Percentiles rank a stretch among this genome's conserved stretches.
These are phyloP conservation scores for Pseudorhombus dupliciocellatus DNA, from an alignment of 2,113 vertebrate genomes.

Conservation along the genomic window DNA sequence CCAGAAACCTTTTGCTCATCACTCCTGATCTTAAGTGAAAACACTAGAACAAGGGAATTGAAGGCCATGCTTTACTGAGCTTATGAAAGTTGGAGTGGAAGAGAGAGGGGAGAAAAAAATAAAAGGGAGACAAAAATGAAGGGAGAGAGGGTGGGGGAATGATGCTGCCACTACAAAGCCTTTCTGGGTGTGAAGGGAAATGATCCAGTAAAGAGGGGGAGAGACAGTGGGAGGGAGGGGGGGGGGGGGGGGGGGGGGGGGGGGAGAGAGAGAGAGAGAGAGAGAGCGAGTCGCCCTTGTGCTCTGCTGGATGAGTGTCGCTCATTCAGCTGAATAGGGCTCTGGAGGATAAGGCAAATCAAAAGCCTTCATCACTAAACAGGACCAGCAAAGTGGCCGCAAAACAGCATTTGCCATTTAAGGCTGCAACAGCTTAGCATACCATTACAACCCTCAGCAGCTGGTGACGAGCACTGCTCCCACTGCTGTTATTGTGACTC, in stretches of 20 bases:
- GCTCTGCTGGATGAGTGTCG: conserved; percentile 76
- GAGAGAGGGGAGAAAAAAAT: conserved; percentile 42
- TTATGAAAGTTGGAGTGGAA: conserved; percentile 89
- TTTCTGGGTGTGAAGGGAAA: conserved; percentile 79
- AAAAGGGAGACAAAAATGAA: conserved; percentile 49
- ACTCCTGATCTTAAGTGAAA: conserved; percentile 99
- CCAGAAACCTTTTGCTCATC: conserved; percentile 99
- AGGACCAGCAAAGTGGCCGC: conserved; percentile 69
- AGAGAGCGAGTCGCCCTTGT: conserved; percentile 72
- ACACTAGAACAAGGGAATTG: conserved; percentile 99
- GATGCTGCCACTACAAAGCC: conserved; percentile 82
- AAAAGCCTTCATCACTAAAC: conserved; percentile 79
- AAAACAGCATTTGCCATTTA: conserved; percentile 73
- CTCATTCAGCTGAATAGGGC: conserved; percentile 79
- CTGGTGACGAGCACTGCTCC: not conserved
- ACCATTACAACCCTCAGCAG: conserved; percentile 36
- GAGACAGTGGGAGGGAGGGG: conserved; percentile 47
- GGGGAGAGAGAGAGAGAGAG: conserved; percentile 3
- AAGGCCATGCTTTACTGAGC: conserved; percentile 99
- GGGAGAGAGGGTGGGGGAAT: conserved; percentile 69
- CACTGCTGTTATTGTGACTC: conserved; percentile 1
- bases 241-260: not conserved
- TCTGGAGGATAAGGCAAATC: conserved; percentile 79
- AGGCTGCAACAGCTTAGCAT: conserved; percentile 30
- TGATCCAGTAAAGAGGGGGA: conserved; percentile 73